Base-by-base conservation (phyloP, 1,140 invertebrate species). In the Trichogramma pretiosum region DNA sequence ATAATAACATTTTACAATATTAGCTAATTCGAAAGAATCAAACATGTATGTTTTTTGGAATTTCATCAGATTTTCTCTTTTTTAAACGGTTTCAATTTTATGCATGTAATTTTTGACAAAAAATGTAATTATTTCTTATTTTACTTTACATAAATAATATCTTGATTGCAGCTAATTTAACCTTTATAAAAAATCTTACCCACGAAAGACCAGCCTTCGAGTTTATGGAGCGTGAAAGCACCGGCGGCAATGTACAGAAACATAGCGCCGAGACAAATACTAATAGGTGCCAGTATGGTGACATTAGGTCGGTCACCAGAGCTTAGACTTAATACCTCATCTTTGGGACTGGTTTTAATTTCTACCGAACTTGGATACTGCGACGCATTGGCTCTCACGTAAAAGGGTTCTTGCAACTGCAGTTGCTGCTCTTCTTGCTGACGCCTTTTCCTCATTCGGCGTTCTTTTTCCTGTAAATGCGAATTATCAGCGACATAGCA, bases 171-270 rank as follows among this genome's bases (percentile, higher is more conserved):
- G n/a, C n/a, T n/a, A n/a, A n/a, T n/a, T n/a, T n/a, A n/a, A n/a
- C n/a, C n/a, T n/a, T n/a, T n/a, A n/a, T n/a, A n/a, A n/a, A n/a
- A n/a, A n/a, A n/a, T n/a, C n/a, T n/a, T n/a, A n/a, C 69, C 69
- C 33, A 94, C 74, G 35, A 90, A 81, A 46, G 80, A 81, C 89
- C 88, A 92, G 48, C 83, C 82, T 67, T 94, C 89, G 53, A 92
- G 72, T 56, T 86, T 82, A 58, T 87, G 83, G 23, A 98, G 80
- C 9, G 93, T 78, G 28, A 93, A 80, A 2, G 93, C 90, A 1
- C 95, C 95, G 16, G 87, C 79, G 44, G 85, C 77, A 33, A 93
- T 88, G 59, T 93, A 93, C 51, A 81, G 81, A 42, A 88, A 77
- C 76, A 93, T 87, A 53, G 85, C 82, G 7, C 77, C 77, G 5